Conservation (phyloP, 2,113 vertebrate genomes). For the Melanocharis versteri region DNA sequence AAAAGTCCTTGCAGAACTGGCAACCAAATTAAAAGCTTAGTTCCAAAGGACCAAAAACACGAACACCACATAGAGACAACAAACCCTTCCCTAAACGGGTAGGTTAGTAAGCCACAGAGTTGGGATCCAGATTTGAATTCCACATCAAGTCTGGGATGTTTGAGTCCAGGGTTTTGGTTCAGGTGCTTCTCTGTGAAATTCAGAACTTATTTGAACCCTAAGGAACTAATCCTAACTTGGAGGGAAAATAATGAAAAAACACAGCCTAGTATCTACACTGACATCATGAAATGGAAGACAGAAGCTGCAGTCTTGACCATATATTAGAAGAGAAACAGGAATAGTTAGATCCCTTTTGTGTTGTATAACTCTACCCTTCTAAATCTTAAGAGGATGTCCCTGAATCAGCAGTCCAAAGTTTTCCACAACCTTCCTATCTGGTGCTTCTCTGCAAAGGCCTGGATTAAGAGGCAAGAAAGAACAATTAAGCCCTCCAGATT, state of each 20-base stretch:
- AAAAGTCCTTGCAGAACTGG: slow-evolving; percentile 55
- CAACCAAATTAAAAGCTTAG: slow-evolving; percentile 56
- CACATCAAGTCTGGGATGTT: slow-evolving; percentile 36
- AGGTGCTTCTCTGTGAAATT: slow-evolving; percentile 61
- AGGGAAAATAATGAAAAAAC: slow-evolving; percentile 21
- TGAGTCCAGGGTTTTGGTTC: slow-evolving; percentile 62
- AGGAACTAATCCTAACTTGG: slow-evolving; percentile 50
- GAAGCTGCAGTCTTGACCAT: slow-evolving; percentile 57
- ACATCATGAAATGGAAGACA: slow-evolving; percentile 62
- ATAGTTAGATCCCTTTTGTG: slow-evolving; percentile 4
- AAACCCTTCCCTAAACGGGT: slow-evolving; percentile 22
- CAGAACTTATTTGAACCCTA: slow-evolving; percentile 31
- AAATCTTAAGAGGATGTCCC: neutral
- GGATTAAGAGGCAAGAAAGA: slow-evolving; percentile 32
- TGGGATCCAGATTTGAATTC: slow-evolving; percentile 53
- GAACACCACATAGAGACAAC: slow-evolving; percentile 28
- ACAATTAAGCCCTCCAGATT: slow-evolving; percentile 30
- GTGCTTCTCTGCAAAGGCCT: slow-evolving; percentile 22
- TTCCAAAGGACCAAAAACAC: slow-evolving; percentile 62
- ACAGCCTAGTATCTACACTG: slow-evolving; percentile 19
- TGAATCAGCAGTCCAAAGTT: slow-evolving; percentile 26
- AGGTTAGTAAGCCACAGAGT: slow-evolving; percentile 57
- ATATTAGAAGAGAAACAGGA: slow-evolving; percentile 26
- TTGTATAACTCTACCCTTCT: neutral
- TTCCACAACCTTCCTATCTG: neutral